A percentile compares a stretch with the other conserved stretches of the same genome.
Conservation (phyloP, 2,797 vertebrate genomes). For the Tachyglossus aculeatus region DNA sequence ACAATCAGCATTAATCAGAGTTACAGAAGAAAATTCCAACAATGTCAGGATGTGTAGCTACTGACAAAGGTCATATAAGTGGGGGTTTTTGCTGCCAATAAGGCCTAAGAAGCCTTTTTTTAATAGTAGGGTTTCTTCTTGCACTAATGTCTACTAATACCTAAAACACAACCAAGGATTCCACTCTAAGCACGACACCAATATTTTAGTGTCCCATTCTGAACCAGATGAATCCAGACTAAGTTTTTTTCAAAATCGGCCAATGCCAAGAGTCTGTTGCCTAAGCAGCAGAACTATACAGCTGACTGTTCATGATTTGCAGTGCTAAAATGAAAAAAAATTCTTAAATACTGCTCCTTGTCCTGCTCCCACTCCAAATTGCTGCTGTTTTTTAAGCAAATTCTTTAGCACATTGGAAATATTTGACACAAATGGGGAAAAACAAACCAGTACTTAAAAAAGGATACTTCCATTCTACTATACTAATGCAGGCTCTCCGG, state of each 20-base stretch:
- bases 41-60: neutral
- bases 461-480: constrained; percentile 99
- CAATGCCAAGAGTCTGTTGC: too few relatives aligned
- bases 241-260: too few relatives aligned
- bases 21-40: neutral
- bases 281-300: neutral
- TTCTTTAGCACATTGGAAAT: neutral
- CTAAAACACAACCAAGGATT: neutral
- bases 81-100: neutral
- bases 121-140: constrained; percentile 11
- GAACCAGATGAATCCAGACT: too few relatives aligned
- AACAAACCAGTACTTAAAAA: constrained; percentile 57
- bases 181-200: neutral
- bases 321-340: neutral
- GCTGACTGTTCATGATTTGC: neutral
- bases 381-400: constrained; percentile 13
- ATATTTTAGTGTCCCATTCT: too few relatives aligned
- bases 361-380: constrained; percentile 12
- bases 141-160: neutral
- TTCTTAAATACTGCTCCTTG: neutral
- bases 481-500: constrained; percentile 98
- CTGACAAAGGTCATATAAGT: constrained; percentile 29
- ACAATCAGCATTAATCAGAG: constrained; percentile 2
- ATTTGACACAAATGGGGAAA: neutral
- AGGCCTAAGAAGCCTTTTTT: neutral